A percentile compares a stretch with the other conserved stretches of the same genome.
phyloP scores from a whole-genome alignment of 2,113 vertebrate species.

The Nibea albiflora region DNA sequence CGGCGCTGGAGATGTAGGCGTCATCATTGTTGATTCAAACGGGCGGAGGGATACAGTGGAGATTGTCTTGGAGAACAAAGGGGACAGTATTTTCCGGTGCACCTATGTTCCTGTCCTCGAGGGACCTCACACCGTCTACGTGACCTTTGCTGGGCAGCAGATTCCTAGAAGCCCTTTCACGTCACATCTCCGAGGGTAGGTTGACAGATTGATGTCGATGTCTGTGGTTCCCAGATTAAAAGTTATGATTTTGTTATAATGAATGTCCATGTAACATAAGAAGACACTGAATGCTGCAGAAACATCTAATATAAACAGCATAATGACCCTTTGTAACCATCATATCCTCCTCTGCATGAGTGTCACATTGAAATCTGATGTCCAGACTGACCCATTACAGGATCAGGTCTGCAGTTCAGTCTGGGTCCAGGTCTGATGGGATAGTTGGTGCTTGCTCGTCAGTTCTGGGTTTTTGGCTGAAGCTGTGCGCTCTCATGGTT shows the following conservation, averaged over 20 bases:
- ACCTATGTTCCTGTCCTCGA: constrained; percentile 93
- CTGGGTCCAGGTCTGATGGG: constrained; percentile 3
- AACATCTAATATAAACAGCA: not conserved
- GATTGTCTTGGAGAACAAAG: constrained; percentile 94
- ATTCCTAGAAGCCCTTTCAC: constrained; percentile 93
- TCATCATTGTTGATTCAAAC: constrained; percentile 94
- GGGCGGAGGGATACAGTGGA: constrained; percentile 93
- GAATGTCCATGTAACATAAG: not conserved
- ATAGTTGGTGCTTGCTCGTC: not conserved
- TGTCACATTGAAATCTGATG: constrained; percentile 28
- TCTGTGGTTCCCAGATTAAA: not conserved
- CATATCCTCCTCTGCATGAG: constrained; percentile 4
- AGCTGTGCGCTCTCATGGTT: constrained; percentile 15
- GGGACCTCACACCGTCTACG: constrained; percentile 89
- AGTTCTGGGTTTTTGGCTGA: constrained; percentile 11
- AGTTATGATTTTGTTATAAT: too few species aligned
- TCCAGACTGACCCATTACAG: too few species aligned
- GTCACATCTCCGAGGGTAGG: constrained; percentile 94
- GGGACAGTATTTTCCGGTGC: constrained; percentile 94
- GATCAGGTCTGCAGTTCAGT: not conserved
- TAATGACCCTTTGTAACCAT: constrained; percentile 27
- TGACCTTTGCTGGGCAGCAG: constrained; percentile 92
- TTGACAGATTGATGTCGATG: not conserved
- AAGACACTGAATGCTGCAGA: too few species aligned
- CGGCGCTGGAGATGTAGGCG: constrained; percentile 92